Evolutionary conservation across 2,888 invertebrate species (phyloP).

Genomic region (Ptychoptera albimana): DNA sequence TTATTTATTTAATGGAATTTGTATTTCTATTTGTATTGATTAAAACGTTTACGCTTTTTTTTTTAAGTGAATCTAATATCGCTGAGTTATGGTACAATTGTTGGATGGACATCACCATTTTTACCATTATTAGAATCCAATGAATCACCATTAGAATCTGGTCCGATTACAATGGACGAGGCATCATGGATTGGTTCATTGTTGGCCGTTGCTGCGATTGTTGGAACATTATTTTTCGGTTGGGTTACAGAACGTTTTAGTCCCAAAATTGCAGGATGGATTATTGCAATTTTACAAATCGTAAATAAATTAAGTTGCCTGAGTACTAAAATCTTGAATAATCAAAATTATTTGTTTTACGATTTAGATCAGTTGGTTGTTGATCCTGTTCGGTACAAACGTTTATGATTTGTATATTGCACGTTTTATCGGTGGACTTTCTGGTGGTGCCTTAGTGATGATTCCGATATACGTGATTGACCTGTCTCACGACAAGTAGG

Average conservation of each 20-base stretch:
- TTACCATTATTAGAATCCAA: conserved; percentile 19
- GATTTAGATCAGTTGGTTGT: conserved; percentile 3
- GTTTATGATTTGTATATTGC: conserved; percentile 2
- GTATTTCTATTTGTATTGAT: too few species aligned
- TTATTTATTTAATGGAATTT: too few species aligned
- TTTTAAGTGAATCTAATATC: conserved; percentile 20
- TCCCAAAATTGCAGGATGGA: conserved; percentile 12
- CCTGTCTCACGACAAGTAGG: conserved; percentile 2
- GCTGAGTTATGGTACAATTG: conserved; percentile 22
- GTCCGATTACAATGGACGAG: conserved; percentile 19
- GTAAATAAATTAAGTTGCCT: too few species aligned
- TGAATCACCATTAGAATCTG: conserved; percentile 20
- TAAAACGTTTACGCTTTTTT: not conserved
- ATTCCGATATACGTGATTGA: conserved; percentile 6
- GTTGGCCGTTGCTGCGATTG: conserved; percentile 21
- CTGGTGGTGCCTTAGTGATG: conserved; percentile 4
- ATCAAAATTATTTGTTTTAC: too few species aligned
- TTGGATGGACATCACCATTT: conserved; percentile 26
- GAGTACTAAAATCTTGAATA: too few species aligned
- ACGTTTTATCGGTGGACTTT: conserved; percentile 7
- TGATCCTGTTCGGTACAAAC: conserved; percentile 7
- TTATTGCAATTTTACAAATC: too few species aligned
- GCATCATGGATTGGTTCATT: conserved; percentile 25
- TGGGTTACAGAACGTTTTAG: conserved; percentile 24
- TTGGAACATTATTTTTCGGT: conserved; percentile 22